phyloP scores from a whole-genome alignment of 1,140 invertebrate genomes.

The Nylanderia fulva region DNA sequence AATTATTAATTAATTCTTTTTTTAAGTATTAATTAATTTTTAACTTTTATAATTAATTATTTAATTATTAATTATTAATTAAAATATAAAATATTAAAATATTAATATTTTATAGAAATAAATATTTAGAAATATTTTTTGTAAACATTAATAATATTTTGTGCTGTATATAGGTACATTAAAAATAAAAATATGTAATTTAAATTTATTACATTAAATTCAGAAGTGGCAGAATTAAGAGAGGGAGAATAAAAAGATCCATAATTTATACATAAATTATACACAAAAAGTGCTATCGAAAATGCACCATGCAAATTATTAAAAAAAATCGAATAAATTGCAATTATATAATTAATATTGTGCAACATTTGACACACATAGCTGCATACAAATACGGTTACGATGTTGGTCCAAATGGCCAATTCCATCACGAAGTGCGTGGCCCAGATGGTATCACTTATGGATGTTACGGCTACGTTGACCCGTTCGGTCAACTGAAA shows the following conservation, averaged over 20 bases:
- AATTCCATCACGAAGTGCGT: slow-evolving; percentile 92
- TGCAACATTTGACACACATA: slow-evolving; percentile 81
- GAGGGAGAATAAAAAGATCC: not conserved
- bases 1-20: no score
- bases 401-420: slow-evolving; percentile 90
- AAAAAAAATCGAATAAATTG: slow-evolving; percentile 1
- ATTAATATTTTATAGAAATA: no score
- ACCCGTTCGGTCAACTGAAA: slow-evolving; percentile 88
- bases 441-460: slow-evolving; percentile 91
- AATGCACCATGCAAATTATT: not conserved
- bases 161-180: no score
- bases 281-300: not conserved
- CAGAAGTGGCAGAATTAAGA: not conserved
- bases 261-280: not conserved
- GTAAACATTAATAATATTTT: no score
- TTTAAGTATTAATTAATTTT: no score
- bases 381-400: slow-evolving; percentile 91
- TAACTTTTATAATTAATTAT: no score
- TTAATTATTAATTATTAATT: no score
- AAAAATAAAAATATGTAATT: no score
- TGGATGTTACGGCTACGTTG: slow-evolving; percentile 92
- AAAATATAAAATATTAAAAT: no score
- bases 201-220: not conserved
- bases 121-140: no score
- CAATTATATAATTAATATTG: not conserved